Evolutionary conservation across 2,797 vertebrate species (phyloP), one percentile per base, ranked within the genome.

Genomic region (Morelia viridis): DNA sequence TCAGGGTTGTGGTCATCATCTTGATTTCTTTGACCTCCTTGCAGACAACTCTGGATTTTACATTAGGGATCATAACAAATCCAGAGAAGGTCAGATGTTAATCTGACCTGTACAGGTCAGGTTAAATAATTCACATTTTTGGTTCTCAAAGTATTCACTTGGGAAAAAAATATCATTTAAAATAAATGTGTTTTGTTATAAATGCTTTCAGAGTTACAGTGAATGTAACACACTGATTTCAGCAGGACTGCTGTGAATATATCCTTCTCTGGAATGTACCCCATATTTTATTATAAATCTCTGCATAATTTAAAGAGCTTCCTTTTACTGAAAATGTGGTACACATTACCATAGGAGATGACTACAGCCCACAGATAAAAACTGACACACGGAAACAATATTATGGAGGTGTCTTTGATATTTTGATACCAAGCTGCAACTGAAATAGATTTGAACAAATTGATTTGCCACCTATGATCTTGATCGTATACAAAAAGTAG

Each of bases 381-480:
- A 35, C 53, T 24, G 22, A 90, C 84, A 76, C 8, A n/a, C 71
- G 56, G 19, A 61, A 87, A 90, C 85, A 24, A 90, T 71, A 86
- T 35, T 87, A 62, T 11, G 41, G 41, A 65, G 84, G 12, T 87
- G 76, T 56, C 41, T 61, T 50, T 62, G 83, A 64, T 15, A 53
- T 90, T 5, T 58, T 85, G 1, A 5, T 5, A 17, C 50, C 88
- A 87, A 80, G 6, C 0, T 4, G 90, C 65, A 87, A 86, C 90
- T 0, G 4, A 88, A 35, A 10, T 62, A 6, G 5, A 19, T 88
- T 91, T 93, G 46, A 76, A 41, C 41, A n/a, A 71, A 61, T 13
- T 87, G 28, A 2, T 91, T 91, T 88, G 62, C 24, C 91, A 53
- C 0, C 10, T 13, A 31, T 71, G 95, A 94, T 28, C 35, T 87